Evolutionary conservation across 2,888 invertebrate species (phyloP), one percentile per base, ranked within the genome.

Genomic region (Phortica magna): DNA sequence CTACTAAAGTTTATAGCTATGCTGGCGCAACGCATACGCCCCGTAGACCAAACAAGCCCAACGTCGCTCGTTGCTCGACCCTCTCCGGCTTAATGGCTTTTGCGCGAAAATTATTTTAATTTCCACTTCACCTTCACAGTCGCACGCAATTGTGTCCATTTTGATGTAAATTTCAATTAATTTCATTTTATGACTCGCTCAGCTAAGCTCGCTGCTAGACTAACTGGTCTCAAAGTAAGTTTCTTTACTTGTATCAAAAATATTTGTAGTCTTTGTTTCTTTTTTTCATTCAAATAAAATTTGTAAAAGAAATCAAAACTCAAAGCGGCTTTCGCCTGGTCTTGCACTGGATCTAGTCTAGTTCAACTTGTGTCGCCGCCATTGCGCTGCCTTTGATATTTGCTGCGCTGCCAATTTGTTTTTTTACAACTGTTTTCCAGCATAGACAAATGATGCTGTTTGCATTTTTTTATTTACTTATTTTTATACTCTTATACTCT

Each of bases 81-180:
- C 41, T 65, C 39, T 65, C 5, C 61, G 17, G 19, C 39, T 65
- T 39, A 71, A 71, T 53, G 10, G 70, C 31, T 55, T 55, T 71
- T 53, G 70, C 31, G 53, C 75, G 61, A 55, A 57, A 77, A 70
- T 64, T 74, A 75, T 76, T 79, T 41, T 81, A 78, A 77, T 84
- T 81, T 78, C 73, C 79, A 80, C 75, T 78, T 87, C 80, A 81
- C 84, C 87, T 87, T 87, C 87, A 70, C 72, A 79, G 73, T 80
- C 80, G 74, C 17, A 41, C 17, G 61, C 42, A 73, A 22, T 61
- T 64, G n/a, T 73, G 22, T 43, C 48, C 59, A 73, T 41, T 73
- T 64, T 64, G 22, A 7, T 61, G 19, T 61, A 61, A 61, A 61
- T 9, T 61, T 61, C 61, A 61, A 61, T 61, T 61, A 61, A 22